phyloP scores from a whole-genome alignment of 2,797 vertebrate genomes.

The Macrochelys suwanniensis region DNA sequence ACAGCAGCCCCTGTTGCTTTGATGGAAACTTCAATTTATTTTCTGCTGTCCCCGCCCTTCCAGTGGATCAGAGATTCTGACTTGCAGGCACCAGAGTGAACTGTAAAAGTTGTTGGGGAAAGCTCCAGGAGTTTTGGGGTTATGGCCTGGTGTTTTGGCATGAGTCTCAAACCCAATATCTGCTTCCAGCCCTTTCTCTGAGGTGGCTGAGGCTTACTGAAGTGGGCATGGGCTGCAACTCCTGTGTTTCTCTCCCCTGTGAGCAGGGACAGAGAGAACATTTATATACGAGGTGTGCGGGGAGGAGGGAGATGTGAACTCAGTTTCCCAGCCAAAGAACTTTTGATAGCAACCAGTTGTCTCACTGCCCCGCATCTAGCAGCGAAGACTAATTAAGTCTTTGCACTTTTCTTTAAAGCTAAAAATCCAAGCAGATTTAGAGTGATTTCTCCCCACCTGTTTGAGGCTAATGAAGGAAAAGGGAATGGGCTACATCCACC shows the following conservation, averaged over 20 bases:
- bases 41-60: not conserved
- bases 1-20: not conserved
- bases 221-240: not conserved
- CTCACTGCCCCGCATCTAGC: not conserved
- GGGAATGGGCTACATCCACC: no score
- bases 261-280: not conserved
- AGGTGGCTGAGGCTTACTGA: not conserved
- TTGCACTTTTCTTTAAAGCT: not conserved
- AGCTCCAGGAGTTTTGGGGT: not conserved
- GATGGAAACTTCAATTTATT: not conserved
- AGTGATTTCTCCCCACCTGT: not conserved
- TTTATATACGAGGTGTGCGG: not conserved
- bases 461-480: not conserved
- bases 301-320: not conserved
- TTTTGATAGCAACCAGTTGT: not conserved
- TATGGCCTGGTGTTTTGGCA: not conserved
- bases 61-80: not conserved
- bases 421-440: not conserved
- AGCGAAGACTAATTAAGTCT: not conserved
- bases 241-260: not conserved
- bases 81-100: not conserved
- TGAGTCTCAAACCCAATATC: not conserved
- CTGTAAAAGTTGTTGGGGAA: not conserved
- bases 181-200: not conserved
- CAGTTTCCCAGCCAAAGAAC: accelerated